These are phyloP conservation scores for Chirona hameri DNA, from an alignment of 2,888 invertebrate species.

Conservation along the genomic window DNA sequence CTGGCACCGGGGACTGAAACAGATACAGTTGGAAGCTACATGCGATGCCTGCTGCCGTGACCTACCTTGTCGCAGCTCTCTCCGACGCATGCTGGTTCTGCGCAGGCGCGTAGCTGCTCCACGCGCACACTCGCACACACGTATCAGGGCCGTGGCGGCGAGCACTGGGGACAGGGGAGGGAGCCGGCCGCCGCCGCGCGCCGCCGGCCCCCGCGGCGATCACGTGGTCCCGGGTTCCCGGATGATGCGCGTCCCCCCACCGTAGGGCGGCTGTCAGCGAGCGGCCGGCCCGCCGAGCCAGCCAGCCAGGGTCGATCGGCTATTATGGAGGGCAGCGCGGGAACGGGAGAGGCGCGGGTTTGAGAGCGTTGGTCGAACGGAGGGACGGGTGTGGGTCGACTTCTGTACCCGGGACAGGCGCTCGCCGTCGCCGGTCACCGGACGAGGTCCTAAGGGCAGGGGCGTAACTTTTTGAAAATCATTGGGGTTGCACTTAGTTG, in stretches of 20 bases:
- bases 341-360: no score
- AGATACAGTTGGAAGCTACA: no score
- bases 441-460: no score
- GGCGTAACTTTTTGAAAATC: no score
- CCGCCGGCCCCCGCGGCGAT: background rate
- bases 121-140: background rate
- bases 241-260: constrained; percentile 3
- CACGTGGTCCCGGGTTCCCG: background rate
- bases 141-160: background rate
- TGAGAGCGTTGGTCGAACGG: no score
- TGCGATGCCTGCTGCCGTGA: no score
- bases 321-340: no score
- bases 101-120: background rate
- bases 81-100: background rate
- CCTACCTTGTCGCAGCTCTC: background rate
- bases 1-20: no score
- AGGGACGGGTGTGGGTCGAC: no score
- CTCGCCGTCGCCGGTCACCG: no score
- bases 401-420: no score
- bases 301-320: background rate
- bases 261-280: background rate
- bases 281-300: background rate
- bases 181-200: background rate
- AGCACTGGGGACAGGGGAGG: background rate
- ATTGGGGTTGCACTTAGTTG: no score